phyloP scores from a whole-genome alignment of 2,888 invertebrate genomes.

The Acanthococcus lagerstroemiae region DNA sequence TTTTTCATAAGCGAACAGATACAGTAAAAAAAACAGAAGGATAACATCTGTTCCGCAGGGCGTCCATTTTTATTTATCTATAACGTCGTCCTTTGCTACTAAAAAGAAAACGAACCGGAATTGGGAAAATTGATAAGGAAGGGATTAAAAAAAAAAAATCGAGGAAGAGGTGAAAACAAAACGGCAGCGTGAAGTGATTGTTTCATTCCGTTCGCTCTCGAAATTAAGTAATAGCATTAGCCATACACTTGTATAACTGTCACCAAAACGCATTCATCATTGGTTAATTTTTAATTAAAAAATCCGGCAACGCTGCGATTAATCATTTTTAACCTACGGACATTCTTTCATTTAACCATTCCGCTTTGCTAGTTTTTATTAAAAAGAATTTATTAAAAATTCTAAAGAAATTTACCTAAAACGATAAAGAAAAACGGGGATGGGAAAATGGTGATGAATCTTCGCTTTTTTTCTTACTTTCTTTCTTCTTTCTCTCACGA shows the following conservation, averaged over 20 bases:
- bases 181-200: conserved; percentile 22
- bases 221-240: conserved; percentile 30
- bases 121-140: conserved; percentile 14
- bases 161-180: conserved; percentile 19
- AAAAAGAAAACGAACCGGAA: conserved; percentile 7
- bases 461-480: conserved; percentile 16
- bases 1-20: too few species aligned
- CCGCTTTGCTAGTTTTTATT: conserved; percentile 8
- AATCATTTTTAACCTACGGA: conserved; percentile 29
- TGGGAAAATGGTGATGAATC: conserved; percentile 14
- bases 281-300: conserved; percentile 31
- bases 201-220: conserved; percentile 28
- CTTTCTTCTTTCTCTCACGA: not conserved
- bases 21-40: not conserved
- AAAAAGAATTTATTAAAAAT: conserved; percentile 29
- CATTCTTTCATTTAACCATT: conserved; percentile 25
- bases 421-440: not conserved
- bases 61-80: conserved; percentile 25
- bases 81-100: conserved; percentile 14
- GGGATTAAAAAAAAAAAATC: not conserved
- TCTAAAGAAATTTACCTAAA: conserved; percentile 27
- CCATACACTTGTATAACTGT: conserved; percentile 31
- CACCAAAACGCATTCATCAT: conserved; percentile 28
- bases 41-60: conserved; percentile 24
- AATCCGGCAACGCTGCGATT: conserved; percentile 28